Evolutionary conservation across 2,113 vertebrate genomes (phyloP), one percentile per base, ranked within the genome.

Genomic region (Campylomormyrus numenius): DNA sequence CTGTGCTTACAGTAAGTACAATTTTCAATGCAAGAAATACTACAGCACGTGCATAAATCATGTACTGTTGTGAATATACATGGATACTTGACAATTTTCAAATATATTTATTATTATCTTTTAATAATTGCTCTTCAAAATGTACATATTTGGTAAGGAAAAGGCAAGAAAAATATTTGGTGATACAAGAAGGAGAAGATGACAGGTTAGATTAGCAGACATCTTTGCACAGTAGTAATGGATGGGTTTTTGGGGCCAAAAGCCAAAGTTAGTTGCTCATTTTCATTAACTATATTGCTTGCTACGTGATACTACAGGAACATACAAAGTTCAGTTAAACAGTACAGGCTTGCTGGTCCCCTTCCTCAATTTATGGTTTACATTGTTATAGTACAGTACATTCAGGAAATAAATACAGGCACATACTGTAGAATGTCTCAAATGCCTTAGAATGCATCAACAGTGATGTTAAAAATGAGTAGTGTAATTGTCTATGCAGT

Each of bases 1-100:
- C 97, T 99, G 98, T 99, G 98, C 97, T 99, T 98, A 92, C 93
- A 95, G 94, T 93, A 92, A 96, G 96, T 96, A 97, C 97, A 97
- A 97, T 96, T 96, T 94, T 95, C 94, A 95, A 95, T 93, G 95
- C 95, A 94, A 95, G 92, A 95, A 93, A 90, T 94, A 94, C 92
- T 88, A 89, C 94, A 93, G 91, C 94, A 93, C 92, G 95, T 96
- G 95, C 93, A 95, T 93, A 88, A 91, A 93, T 91, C 92, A 94
- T 80, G 74, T 80, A 80, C 92, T 90, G 87, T 90, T 91, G 45
- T 85, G 35, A 42, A 88, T 58, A 93, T 90, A 90, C 89, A 85
- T 90, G 90, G 74, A 90, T 91, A 90, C 90, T 49, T 62, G 74
- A 42, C 35, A 42, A 86, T 88, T 9, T 49, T 84, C 53, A 90